Base-by-base conservation (phyloP, 2,797 vertebrate species). In the Arnoldichthys spilopterus region DNA sequence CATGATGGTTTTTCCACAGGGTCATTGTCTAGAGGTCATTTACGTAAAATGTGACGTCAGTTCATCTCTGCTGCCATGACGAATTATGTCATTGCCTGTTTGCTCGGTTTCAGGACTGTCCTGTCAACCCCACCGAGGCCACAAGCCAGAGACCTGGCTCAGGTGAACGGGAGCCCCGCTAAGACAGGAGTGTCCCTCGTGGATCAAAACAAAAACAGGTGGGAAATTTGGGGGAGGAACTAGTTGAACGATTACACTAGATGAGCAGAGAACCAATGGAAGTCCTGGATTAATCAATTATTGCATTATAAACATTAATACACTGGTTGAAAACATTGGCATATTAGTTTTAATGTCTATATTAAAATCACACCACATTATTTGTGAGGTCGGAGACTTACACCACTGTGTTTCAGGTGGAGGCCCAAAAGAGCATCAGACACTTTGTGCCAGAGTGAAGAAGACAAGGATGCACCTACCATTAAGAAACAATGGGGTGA, bases 351-450 rank as follows among this genome's bases (percentile, higher is more conserved):
- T 6, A 53, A n/a, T 40, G 37, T 1, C 8, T 40, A 11, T 40
- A 40, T 40, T 40, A 7, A 40, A 40, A 40, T 40, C 37, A 40
- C 7, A 40, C 12, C 37, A 40, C 7, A 40, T 40, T 11, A 11
- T 40, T 40, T 15, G 49, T n/a, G 20, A 20, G 49, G 16, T 53
- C 18, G n/a, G 20, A 20, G 4, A 53, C 18, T 20, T n/a, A n/a
- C 0, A 4, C 4, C 2, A 53, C 18, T 73, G 28, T 59, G 1
- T 72, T 75, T 75, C 47, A 86, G 85, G 43, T 84, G 82, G 80
- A 82, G 85, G 77, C 85, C 85, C 47, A 86, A 81, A 54, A 76
- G 85, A 81, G 82, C 85, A 0, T 86, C 85, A 3, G 85, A 86
- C 68, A 80, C 70, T 37, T 73, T 86, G 51, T 82, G 72, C 43